A percentile compares a stretch with the other conserved stretches of the same genome.
phyloP scores from a whole-genome alignment of 2,113 vertebrate genomes.

The Megaceryle maxima region DNA sequence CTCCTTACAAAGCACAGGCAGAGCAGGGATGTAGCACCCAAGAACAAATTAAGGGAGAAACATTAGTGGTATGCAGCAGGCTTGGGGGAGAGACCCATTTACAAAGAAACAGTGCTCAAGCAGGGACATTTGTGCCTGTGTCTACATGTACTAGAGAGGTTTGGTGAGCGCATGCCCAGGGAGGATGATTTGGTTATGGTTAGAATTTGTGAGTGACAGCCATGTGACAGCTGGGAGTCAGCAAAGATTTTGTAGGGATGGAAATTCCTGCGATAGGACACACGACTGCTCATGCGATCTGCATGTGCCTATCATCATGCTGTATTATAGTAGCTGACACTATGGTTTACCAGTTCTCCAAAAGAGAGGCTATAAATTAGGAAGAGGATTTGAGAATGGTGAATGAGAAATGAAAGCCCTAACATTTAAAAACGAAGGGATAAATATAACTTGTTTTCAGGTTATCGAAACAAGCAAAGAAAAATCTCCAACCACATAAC shows the following conservation, averaged over 20 bases:
- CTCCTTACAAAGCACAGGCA: background rate
- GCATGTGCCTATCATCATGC: slow-evolving; percentile 39
- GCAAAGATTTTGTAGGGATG: slow-evolving; percentile 34
- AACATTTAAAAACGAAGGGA: background rate
- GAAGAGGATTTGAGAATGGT: background rate
- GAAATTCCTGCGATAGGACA: slow-evolving; percentile 47
- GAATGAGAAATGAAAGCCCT: slow-evolving; percentile 24
- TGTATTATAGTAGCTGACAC: slow-evolving; percentile 64
- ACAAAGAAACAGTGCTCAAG: background rate
- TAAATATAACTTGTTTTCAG: slow-evolving; percentile 7
- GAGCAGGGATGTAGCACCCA: background rate
- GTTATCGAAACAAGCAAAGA: background rate
- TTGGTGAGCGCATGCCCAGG: slow-evolving; percentile 17
- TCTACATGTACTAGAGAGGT: background rate
- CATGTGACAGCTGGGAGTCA: slow-evolving; percentile 62
- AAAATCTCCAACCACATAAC: background rate
- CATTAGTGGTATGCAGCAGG: background rate
- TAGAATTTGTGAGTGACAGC: slow-evolving; percentile 63
- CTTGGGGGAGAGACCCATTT: background rate
- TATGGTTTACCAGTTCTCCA: slow-evolving; percentile 46
- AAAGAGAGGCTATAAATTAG: slow-evolving; percentile 55
- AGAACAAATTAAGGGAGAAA: background rate
- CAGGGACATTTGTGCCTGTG: background rate
- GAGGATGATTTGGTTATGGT: slow-evolving; percentile 52
- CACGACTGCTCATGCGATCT: slow-evolving; percentile 32